Percentiles rank a stretch among this genome's conserved stretches.
Conservation (phyloP, 2,113 vertebrate genomes). For the Campylomormyrus tamandua region DNA sequence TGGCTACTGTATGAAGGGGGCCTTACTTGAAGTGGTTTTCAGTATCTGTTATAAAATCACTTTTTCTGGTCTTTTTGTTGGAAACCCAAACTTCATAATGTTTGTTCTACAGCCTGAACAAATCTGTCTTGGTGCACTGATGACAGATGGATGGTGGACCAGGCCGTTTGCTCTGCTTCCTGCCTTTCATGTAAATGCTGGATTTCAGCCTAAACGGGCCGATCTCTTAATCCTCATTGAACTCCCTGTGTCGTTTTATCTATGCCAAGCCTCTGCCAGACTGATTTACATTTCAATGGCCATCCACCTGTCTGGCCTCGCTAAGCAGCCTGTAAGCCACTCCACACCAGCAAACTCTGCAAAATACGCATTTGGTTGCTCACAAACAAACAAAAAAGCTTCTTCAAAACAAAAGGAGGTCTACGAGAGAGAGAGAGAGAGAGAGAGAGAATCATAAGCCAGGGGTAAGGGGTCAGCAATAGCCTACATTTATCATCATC, state of each 20-base stretch:
- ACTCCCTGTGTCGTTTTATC: background rate
- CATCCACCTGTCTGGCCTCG: background rate
- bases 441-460: background rate
- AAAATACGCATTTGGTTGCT: background rate
- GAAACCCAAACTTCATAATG: constrained; percentile 1
- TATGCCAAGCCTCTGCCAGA: background rate
- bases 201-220: background rate
- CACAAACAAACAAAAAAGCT: background rate
- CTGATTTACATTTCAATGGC: background rate
- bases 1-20: background rate
- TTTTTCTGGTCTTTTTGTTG: background rate
- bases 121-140: background rate
- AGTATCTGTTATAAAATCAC: constrained; percentile 3
- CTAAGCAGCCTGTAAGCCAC: background rate
- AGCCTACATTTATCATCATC: background rate
- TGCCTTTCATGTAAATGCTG: background rate
- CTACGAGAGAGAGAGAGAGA: background rate
- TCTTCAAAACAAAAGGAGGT: background rate
- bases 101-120: background rate
- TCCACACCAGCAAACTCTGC: background rate
- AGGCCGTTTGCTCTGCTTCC: background rate
- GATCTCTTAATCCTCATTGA: background rate
- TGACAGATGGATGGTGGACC: background rate
- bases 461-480: background rate
- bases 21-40: background rate